Percentiles rank a stretch among this genome's conserved stretches.
phyloP scores from a whole-genome alignment of 2,888 invertebrate species.

The Sycophila texana region DNA sequence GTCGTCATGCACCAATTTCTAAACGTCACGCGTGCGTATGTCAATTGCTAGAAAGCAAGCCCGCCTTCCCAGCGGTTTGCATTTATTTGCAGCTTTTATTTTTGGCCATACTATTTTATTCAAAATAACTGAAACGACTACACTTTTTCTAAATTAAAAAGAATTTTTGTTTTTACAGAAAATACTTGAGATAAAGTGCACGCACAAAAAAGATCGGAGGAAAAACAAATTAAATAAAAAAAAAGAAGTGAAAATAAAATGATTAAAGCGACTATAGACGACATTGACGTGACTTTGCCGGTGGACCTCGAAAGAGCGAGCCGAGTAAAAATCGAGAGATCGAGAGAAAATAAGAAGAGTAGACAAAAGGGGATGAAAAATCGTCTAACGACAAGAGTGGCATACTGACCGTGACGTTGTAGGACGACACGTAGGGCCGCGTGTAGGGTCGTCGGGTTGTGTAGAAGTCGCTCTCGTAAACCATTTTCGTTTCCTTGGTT shows the following conservation, averaged over 20 bases:
- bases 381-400: neutral
- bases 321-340: conserved; percentile 59
- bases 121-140: no score
- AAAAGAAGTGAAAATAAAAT: conserved; percentile 4
- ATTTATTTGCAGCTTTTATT: no score
- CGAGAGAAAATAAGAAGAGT: conserved; percentile 36
- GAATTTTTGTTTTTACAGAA: no score
- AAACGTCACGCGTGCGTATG: conserved; percentile 3
- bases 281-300: conserved; percentile 54
- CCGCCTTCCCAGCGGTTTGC: no score
- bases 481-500: conserved; percentile 80
- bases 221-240: neutral
- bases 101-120: no score
- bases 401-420: conserved; percentile 88
- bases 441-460: conserved; percentile 91
- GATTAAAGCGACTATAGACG: neutral
- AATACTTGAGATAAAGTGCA: no score
- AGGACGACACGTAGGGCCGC: conserved; percentile 83
- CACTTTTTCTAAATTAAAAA: no score
- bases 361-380: neutral
- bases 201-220: neutral
- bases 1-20: conserved; percentile 42
- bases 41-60: neutral
- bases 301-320: conserved; percentile 53
- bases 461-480: conserved; percentile 95